phyloP scores from a whole-genome alignment of 2,113 vertebrate genomes.

The Mus pahari region DNA sequence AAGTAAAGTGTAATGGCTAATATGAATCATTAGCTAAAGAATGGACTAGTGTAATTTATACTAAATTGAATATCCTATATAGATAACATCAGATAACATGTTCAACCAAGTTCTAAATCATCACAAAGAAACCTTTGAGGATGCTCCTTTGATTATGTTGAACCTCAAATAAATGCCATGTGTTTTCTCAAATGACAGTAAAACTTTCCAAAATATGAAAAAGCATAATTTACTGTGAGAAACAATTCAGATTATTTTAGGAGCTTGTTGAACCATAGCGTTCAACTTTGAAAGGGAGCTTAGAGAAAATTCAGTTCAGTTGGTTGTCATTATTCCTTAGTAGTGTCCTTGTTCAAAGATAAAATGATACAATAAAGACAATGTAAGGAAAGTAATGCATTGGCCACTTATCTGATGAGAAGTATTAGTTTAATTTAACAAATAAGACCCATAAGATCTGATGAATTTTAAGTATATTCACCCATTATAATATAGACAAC shows the following conservation, averaged over 20 bases:
- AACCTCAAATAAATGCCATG: neutral
- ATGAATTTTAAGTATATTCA: neutral
- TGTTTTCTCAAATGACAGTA: neutral
- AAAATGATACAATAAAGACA: neutral
- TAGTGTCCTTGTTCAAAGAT: neutral
- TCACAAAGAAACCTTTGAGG: neutral
- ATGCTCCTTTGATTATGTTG: neutral
- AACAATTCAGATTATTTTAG: conserved; percentile 14
- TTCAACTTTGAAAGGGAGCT: neutral
- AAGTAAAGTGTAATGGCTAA: neutral
- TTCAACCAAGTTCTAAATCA: neutral
- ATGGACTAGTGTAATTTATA: neutral
- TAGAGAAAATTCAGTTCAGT: neutral
- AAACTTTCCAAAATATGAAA: neutral
- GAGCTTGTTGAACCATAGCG: neutral
- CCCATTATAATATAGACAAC: neutral
- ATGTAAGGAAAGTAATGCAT: neutral
- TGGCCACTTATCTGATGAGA: neutral
- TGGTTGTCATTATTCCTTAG: neutral
- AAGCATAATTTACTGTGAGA: neutral
- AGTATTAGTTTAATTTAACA: conserved; percentile 4
- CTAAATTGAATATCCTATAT: conserved; percentile 35
- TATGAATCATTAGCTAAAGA: neutral
- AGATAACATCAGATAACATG: neutral
- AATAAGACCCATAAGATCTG: neutral